Evolutionary conservation across 1,140 invertebrate genomes (phyloP).

Genomic region (Drosophila orena): DNA sequence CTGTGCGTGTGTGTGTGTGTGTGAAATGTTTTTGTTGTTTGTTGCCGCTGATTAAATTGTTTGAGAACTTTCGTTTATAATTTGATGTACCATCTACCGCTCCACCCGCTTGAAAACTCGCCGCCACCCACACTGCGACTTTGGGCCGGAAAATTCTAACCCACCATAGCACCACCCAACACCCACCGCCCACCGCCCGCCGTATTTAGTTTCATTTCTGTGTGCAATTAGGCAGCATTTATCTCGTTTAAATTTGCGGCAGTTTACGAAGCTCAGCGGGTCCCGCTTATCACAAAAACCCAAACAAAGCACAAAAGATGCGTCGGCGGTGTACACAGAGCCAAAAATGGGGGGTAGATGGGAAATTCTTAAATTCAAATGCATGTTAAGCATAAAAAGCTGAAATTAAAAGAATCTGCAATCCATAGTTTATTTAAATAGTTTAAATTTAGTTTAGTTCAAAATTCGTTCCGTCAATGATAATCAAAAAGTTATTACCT

Average conservation of each 20-base stretch:
- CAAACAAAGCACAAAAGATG: slow-evolving; percentile 54
- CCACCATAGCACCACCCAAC: background rate
- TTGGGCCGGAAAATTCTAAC: slow-evolving; percentile 24
- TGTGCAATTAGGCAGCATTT: slow-evolving; percentile 71
- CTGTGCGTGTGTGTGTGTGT: slow-evolving; percentile 10
- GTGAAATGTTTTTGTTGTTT: slow-evolving; percentile 59
- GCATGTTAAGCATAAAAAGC: too few relatives aligned
- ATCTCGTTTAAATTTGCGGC: slow-evolving; percentile 74
- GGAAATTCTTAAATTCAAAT: too few relatives aligned
- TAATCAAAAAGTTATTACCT: too few relatives aligned
- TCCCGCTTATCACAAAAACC: slow-evolving; percentile 62
- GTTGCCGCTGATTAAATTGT: slow-evolving; percentile 72
- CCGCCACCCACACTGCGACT: slow-evolving; percentile 28
- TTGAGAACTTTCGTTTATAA: slow-evolving; percentile 77
- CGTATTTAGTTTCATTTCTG: slow-evolving; percentile 40
- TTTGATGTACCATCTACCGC: slow-evolving; percentile 54
- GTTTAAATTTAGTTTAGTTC: too few relatives aligned
- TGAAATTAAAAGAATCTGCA: too few relatives aligned
- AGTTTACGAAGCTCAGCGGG: slow-evolving; percentile 49
- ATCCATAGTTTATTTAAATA: too few relatives aligned
- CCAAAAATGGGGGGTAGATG: too few relatives aligned
- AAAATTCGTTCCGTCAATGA: too few relatives aligned
- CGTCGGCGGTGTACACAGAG: background rate
- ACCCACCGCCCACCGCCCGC: slow-evolving; percentile 15
- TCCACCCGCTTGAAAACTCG: slow-evolving; percentile 7